Evolutionary conservation across 2,113 vertebrate genomes (phyloP).

Genomic region (Theristicus caerulescens): DNA sequence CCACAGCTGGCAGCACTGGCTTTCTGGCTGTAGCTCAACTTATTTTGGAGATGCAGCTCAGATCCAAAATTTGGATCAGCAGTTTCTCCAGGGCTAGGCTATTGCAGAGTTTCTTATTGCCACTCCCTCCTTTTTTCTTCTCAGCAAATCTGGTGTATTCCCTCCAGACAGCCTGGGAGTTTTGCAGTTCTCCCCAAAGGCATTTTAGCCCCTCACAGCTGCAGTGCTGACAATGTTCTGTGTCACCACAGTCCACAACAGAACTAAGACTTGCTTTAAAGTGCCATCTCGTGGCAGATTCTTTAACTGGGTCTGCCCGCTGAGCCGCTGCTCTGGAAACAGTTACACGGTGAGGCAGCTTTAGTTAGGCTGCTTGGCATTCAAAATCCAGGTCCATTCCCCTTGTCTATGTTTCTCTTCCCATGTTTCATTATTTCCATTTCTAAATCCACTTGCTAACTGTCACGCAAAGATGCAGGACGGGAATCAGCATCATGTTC

Average conservation of each 20-base stretch:
- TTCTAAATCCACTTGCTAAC: neutral
- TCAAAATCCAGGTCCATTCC: neutral
- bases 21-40: neutral
- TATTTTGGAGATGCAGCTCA: neutral
- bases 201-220: neutral
- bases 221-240: neutral
- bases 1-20: neutral
- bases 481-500: neutral
- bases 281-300: constrained; percentile 46
- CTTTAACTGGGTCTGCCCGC: neutral
- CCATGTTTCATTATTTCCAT: neutral
- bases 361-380: neutral
- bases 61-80: neutral
- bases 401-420: neutral
- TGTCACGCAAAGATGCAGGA: neutral
- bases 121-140: neutral
- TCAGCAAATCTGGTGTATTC: neutral
- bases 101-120: neutral
- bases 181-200: neutral
- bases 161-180: neutral
- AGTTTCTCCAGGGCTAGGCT: neutral
- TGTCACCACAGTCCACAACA: neutral
- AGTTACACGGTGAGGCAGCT: neutral
- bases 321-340: neutral
- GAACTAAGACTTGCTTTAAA: neutral